These are phyloP conservation scores for Pristionchus entomophagus DNA, from an alignment of 2,888 invertebrate species.

Conservation along the genomic window DNA sequence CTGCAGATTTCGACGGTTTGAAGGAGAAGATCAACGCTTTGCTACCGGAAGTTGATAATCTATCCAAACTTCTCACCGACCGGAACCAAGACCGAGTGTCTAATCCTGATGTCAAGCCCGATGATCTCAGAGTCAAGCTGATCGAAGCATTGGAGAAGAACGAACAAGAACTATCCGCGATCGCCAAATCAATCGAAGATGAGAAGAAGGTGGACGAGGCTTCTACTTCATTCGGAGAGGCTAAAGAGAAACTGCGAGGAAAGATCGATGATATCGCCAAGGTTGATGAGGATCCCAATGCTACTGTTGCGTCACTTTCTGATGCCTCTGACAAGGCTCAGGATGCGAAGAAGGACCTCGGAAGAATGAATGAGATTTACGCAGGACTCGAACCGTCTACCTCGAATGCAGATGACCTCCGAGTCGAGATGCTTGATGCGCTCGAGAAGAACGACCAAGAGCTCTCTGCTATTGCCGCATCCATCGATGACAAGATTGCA, in stretches of 20 bases:
- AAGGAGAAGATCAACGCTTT: neutral
- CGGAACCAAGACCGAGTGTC: neutral
- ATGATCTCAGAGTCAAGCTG: neutral
- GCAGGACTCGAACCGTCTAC: neutral
- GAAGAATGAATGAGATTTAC: slow-evolving; percentile 20
- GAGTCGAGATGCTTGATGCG: slow-evolving; percentile 13
- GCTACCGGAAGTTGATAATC: neutral
- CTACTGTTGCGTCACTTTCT: neutral
- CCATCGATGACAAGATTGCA: slow-evolving; percentile 12
- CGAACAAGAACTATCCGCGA: neutral
- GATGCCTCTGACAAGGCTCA: neutral
- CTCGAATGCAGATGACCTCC: slow-evolving; percentile 51
- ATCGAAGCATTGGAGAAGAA: neutral
- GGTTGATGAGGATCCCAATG: neutral
- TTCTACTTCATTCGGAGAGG: neutral
- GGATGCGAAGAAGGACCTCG: slow-evolving; percentile 10
- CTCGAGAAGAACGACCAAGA: neutral
- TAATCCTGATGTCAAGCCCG: slow-evolving; percentile 14
- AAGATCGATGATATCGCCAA: slow-evolving; percentile 32
- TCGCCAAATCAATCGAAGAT: neutral
- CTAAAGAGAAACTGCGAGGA: neutral
- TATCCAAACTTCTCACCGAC: neutral
- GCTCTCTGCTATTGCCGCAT: neutral
- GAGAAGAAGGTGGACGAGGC: neutral
- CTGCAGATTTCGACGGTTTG: neutral